phyloP scores from a whole-genome alignment of 1,140 invertebrate species.

The Leptinotarsa lineolata region DNA sequence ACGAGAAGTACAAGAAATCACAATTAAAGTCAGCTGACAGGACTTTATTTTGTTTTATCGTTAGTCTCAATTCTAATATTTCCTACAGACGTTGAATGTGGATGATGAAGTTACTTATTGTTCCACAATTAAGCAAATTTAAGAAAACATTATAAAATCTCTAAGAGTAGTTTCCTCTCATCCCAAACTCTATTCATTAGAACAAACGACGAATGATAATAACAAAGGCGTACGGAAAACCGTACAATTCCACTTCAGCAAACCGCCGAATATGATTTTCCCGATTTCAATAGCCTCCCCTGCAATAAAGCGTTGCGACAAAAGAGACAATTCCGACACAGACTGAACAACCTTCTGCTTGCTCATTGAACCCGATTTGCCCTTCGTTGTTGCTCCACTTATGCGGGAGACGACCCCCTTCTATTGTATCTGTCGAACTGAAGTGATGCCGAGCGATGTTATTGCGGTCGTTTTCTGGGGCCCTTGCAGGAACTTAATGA shows the following conservation, averaged over 20 bases:
- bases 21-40: too few relatives aligned
- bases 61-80: too few relatives aligned
- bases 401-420: not conserved
- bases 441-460: not conserved
- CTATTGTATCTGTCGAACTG: not conserved
- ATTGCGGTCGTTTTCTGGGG: constrained; percentile 1
- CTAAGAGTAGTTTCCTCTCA: too few relatives aligned
- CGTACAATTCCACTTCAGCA: not conserved
- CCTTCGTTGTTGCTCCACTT: not conserved
- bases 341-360: not conserved
- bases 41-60: too few relatives aligned
- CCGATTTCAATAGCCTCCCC: not conserved
- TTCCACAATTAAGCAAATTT: too few relatives aligned
- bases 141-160: too few relatives aligned
- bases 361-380: not conserved
- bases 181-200: too few relatives aligned
- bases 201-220: too few relatives aligned
- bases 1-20: too few relatives aligned
- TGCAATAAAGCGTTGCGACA: not conserved
- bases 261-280: not conserved
- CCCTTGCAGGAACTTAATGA: not conserved
- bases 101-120: too few relatives aligned
- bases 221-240: not conserved
- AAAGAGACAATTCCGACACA: not conserved
- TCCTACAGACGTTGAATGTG: too few relatives aligned